Base-by-base conservation (phyloP, 2,113 vertebrate genomes). In the Semnornis frantzii region DNA sequence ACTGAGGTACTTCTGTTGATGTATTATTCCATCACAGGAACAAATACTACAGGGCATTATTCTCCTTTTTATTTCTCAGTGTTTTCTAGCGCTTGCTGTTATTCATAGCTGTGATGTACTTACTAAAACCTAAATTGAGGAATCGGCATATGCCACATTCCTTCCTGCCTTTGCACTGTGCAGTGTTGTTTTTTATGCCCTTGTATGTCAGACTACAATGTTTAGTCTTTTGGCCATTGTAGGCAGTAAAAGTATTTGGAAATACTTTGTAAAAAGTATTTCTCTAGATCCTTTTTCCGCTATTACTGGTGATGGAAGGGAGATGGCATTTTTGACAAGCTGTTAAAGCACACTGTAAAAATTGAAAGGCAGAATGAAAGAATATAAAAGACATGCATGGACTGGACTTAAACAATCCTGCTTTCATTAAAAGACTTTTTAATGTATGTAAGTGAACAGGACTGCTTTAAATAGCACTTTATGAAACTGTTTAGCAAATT, bases 241-340 rank as follows among this genome's bases (percentile, higher is more conserved):
- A 62, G 46, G 21, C 69, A 65, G 48, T n/a, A n/a, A n/a, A n/a
- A n/a, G n/a, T n/a, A 78, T 91, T 87, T 59, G 62, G 19, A 85
- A 28, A 13, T 78, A 3, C 50, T 76, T 57, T 18, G 23, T 87
- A 44, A 80, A 81, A 86, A 70, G 30, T 50, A 72, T 52, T 96
- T 64, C 30, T 33, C 72, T 64, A 23, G 37, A 28, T 91, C 68
- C 23, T 69, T 85, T 68, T 55, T 84, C 30, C 31, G 52, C 1
- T 82, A 54, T 20, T 57, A 4, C 52, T 57, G 58, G 48, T 94
- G 93, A 79, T 80, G 66, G 85, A 85, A 92, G 57, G 55, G 74
- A 89, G 44, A 54, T 96, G 77, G 70, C 33, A 13, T 77, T 88
- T 92, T 90, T 92, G 87, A 91, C 71, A 95, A 89, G 60, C 27